These are phyloP conservation scores for Perca fluviatilis DNA, from an alignment of 2,113 vertebrate genomes.

Conservation along the genomic window DNA sequence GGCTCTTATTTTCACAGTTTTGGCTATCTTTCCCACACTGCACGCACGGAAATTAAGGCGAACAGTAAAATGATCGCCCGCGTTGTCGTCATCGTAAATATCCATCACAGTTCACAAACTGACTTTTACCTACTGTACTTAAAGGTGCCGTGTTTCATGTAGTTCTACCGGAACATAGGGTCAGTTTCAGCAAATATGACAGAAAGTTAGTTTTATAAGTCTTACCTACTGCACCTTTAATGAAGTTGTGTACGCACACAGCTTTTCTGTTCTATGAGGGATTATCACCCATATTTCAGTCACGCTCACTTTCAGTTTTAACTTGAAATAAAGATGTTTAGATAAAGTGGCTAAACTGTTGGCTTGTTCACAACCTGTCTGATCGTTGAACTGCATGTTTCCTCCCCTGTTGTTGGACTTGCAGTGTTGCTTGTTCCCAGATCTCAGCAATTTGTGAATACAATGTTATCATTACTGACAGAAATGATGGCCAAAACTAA, in stretches of 20 bases:
- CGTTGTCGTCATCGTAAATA: too few species aligned
- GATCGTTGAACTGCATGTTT: not conserved
- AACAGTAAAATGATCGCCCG: too few species aligned
- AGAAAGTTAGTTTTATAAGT: too few species aligned
- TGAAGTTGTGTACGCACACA: too few species aligned
- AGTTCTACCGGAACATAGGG: too few species aligned
- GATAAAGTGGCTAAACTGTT: not conserved
- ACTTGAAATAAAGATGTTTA: not conserved
- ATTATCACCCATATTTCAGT: not conserved
- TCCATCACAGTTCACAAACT: too few species aligned
- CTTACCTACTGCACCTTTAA: too few species aligned
- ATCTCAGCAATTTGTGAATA: conserved; percentile 1
- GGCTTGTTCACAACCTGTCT: not conserved
- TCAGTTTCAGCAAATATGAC: too few species aligned
- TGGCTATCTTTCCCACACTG: not conserved
- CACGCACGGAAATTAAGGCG: too few species aligned
- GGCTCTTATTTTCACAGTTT: not conserved
- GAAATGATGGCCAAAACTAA: conserved; percentile 3
- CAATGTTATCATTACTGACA: not conserved
- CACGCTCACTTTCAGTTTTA: not conserved
- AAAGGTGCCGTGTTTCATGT: too few species aligned
- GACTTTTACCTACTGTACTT: too few species aligned
- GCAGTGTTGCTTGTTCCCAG: conserved; percentile 7
- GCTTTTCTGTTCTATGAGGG: too few species aligned
- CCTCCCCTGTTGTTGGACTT: not conserved